A percentile compares a stretch with the other conserved stretches of the same genome.
These are phyloP conservation scores for Clarias macrocephalus DNA, from an alignment of 2,113 vertebrate genomes.

Conservation along the genomic window DNA sequence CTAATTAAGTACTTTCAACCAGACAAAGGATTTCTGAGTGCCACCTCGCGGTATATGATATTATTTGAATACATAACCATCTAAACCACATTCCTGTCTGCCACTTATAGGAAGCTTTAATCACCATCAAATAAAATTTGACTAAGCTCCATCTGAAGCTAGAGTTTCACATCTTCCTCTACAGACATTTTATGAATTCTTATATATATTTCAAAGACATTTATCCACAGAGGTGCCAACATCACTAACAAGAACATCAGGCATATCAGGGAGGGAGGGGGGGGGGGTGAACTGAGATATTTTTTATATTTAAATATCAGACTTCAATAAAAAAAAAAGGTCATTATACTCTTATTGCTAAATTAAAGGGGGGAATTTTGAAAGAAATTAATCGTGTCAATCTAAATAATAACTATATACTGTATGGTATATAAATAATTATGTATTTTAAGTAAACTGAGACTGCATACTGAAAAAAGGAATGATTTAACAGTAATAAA, in stretches of 20 bases:
- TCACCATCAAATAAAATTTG: not conserved
- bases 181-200: not conserved
- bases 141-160: not conserved
- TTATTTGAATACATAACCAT: constrained; percentile 27
- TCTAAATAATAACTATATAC: too few relatives aligned
- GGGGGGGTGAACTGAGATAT: not conserved
- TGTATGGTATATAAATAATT: not conserved
- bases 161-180: not conserved
- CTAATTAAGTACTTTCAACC: not conserved
- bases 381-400: too few relatives aligned
- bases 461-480: not conserved
- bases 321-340: not conserved
- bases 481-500: not conserved
- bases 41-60: constrained; percentile 10
- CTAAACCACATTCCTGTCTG: not conserved
- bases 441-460: not conserved
- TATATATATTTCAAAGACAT: not conserved
- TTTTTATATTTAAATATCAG: not conserved
- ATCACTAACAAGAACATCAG: not conserved
- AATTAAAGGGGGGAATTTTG: too few relatives aligned
- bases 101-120: not conserved
- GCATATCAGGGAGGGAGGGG: not conserved
- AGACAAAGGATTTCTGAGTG: not conserved
- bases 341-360: not conserved
- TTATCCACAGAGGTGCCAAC: not conserved